Conservation (phyloP, 1,140 invertebrate species). For the Penaeus indicus region DNA sequence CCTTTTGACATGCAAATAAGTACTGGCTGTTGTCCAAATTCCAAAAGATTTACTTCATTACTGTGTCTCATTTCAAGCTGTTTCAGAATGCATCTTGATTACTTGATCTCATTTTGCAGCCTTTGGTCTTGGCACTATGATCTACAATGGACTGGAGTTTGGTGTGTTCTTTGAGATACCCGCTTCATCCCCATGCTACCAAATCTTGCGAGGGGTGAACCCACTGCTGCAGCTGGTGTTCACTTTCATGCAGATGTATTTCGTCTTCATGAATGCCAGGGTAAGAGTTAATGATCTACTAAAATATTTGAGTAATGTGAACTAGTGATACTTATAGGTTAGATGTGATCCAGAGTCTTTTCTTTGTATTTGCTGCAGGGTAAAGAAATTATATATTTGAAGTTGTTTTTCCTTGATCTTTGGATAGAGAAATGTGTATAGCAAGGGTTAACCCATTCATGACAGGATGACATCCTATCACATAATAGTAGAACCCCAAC, state of each 20-base stretch:
- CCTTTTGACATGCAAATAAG: not conserved
- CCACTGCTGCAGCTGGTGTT: conserved; percentile 95
- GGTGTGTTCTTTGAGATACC: conserved; percentile 94
- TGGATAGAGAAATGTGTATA: too few species aligned
- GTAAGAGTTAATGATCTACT: conserved; percentile 74
- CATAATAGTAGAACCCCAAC: too few species aligned
- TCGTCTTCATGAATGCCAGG: conserved; percentile 98
- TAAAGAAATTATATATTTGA: too few species aligned
- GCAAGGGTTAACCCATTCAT: too few species aligned
- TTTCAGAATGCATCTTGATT: conserved; percentile 14
- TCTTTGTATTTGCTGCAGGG: too few species aligned
- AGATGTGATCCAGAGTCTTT: too few species aligned
- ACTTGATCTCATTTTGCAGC: conserved; percentile 74
- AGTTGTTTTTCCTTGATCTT: too few species aligned
- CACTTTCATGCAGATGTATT: conserved; percentile 99
- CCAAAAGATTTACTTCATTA: not conserved
- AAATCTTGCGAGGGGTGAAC: conserved; percentile 87
- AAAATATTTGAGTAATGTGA: not conserved
- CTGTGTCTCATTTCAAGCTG: not conserved
- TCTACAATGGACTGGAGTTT: conserved; percentile 95
- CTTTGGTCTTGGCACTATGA: conserved; percentile 96
- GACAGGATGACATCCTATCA: too few species aligned
- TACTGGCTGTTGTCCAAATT: too few species aligned
- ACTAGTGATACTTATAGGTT: too few species aligned
- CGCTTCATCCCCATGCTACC: conserved; percentile 88